phyloP scores from a whole-genome alignment of 2,888 invertebrate genomes.

The Rutpela maculata region DNA sequence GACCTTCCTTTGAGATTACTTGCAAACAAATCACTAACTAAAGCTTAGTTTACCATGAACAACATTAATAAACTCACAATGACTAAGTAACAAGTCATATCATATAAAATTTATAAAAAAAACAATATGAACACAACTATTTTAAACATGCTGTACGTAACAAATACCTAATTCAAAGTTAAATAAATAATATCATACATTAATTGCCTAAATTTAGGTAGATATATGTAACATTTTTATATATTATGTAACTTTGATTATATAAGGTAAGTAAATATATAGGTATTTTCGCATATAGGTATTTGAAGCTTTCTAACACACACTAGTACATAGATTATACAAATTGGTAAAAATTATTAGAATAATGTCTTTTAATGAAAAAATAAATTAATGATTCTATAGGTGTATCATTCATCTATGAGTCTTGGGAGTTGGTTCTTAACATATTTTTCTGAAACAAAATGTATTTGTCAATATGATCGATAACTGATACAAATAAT shows the following conservation, averaged over 20 bases:
- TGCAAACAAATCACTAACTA: conserved; percentile 10
- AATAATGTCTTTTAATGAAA: conserved; percentile 30
- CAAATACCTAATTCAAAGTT: conserved; percentile 4
- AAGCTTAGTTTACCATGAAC: not conserved
- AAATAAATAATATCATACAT: conserved; percentile 17
- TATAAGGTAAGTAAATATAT: conserved; percentile 17
- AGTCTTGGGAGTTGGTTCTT: conserved; percentile 42
- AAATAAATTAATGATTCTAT: conserved; percentile 25
- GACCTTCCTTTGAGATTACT: conserved; percentile 12
- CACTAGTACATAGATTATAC: conserved; percentile 24
- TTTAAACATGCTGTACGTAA: not conserved
- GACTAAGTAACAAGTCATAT: conserved; percentile 21
- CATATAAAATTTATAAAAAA: conserved; percentile 4
- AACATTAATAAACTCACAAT: conserved; percentile 15
- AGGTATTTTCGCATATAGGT: not conserved
- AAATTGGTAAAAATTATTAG: conserved; percentile 19
- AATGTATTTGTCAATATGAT: conserved; percentile 3
- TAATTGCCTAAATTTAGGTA: conserved; percentile 9
- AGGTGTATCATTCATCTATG: conserved; percentile 29
- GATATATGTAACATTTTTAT: conserved; percentile 23
- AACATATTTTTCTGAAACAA: conserved; percentile 40
- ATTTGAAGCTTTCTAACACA: conserved; percentile 9
- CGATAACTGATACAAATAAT: too few relatives aligned
- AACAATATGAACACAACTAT: not conserved
- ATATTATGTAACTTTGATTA: conserved; percentile 13